Evolutionary conservation across 2,797 vertebrate genomes (phyloP), one percentile per base, ranked within the genome.

Genomic region (Hephaestus fuliginosus): DNA sequence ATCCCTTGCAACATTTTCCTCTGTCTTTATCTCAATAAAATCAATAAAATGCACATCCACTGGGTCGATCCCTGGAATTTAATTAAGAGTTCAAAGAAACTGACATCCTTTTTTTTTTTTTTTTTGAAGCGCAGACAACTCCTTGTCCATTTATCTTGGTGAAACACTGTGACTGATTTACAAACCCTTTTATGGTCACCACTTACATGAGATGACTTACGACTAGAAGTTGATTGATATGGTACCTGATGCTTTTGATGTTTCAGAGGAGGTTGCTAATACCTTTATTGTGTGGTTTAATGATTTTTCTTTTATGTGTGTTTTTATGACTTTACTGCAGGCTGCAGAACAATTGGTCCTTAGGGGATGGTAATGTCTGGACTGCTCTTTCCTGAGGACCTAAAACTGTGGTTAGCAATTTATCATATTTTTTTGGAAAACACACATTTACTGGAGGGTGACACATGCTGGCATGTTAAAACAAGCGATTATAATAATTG

Each of bases 21-120:
- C 69, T 56, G 44, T 80, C 74, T 84, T 85, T 53, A 74, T 25
- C 25, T 25, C 25, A 25, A 25, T 70, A 76, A 91, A 92, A 91
- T 91, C 91, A 83, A 91, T 91, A 89, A 75, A 83, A 68, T 44
- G n/a, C 71, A 65, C 82, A 78, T 86, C 79, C 67, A 53, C 44
- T 52, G 76, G 77, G 76, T 77, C 74, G 56, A 55, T 74, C 57
- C 51, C 64, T 46, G 65, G 55, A 74, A 85, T 89, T 91, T 80
- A 89, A 90, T 88, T 83, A 85, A 86, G 69, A 84, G 69, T 85
- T 90, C 72, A 86, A 82, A 86, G 85, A 82, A 86, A 70, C 49
- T 14, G 43, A 60, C n/a, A 20, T 71, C 41, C 41, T 69, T 60
- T 69, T 39, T 33, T 25, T 69, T 39, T 33, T 25, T 25, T 25